Percentiles rank a stretch among this genome's conserved stretches.
phyloP scores from a whole-genome alignment of 1,140 invertebrate species.

The Leptinotarsa texana region DNA sequence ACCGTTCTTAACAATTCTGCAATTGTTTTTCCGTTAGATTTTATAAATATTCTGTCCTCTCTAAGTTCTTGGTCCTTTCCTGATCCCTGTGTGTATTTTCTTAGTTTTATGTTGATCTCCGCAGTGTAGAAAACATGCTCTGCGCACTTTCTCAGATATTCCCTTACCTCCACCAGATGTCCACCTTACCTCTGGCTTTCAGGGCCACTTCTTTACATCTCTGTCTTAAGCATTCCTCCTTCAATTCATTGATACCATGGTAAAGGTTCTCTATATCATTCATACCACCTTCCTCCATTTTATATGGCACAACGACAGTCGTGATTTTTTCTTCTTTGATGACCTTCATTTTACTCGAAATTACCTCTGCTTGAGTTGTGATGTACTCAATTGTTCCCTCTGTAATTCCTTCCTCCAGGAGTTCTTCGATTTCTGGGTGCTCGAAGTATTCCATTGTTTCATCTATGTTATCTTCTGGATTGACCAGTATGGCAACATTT shows the following conservation, averaged over 20 bases:
- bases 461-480: background rate
- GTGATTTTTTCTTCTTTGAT: background rate
- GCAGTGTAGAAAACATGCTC: background rate
- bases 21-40: too few relatives aligned
- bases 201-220: background rate
- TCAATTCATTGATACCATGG: background rate
- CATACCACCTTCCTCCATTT: background rate
- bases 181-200: background rate
- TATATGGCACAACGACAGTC: background rate
- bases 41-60: too few relatives aligned
- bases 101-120: too few relatives aligned
- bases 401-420: background rate
- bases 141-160: background rate
- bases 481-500: background rate
- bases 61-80: too few relatives aligned
- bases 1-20: background rate
- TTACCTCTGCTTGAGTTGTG: background rate
- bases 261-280: slow-evolving; percentile 5
- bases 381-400: slow-evolving; percentile 7
- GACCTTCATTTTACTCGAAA: background rate
- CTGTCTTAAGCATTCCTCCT: background rate
- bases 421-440: background rate
- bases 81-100: too few relatives aligned
- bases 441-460: background rate
- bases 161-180: too few relatives aligned